Percentiles rank a stretch among this genome's conserved stretches.
Evolutionary conservation across 1,140 invertebrate genomes (phyloP).

Genomic region (Drosophila prosaltans): DNA sequence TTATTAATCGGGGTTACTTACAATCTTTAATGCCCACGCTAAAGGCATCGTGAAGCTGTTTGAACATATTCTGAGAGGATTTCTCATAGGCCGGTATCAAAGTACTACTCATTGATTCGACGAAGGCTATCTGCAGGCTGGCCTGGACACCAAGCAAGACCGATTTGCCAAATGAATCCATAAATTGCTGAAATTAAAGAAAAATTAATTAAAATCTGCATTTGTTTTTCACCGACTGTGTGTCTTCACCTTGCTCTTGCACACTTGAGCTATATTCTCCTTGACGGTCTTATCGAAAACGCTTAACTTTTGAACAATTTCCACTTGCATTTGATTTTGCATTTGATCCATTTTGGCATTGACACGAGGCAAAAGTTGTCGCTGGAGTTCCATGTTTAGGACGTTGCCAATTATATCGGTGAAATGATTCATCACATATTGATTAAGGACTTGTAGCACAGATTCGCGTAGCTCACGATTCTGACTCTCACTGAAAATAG

Average conservation of each 20-base stretch:
- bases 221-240: not conserved
- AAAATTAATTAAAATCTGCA: not conserved
- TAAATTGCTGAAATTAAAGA: constrained; percentile 85
- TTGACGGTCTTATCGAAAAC: constrained; percentile 89
- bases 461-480: constrained; percentile 84
- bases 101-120: constrained; percentile 89
- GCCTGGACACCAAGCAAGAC: constrained; percentile 85
- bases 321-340: constrained; percentile 87
- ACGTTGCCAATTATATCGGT: constrained; percentile 83
- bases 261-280: constrained; percentile 90
- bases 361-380: constrained; percentile 84
- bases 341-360: constrained; percentile 87
- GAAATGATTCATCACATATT: constrained; percentile 83
- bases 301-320: constrained; percentile 88
- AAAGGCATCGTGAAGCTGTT: constrained; percentile 94
- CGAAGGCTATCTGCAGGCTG: constrained; percentile 83
- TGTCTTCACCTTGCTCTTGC: constrained; percentile 87
- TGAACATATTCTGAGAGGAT: constrained; percentile 92
- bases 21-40: constrained; percentile 93
- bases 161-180: constrained; percentile 88
- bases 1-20: constrained; percentile 84
- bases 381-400: constrained; percentile 83
- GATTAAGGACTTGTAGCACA: constrained; percentile 80
- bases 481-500: constrained; percentile 61
- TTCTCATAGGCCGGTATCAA: constrained; percentile 93